Percentiles rank a stretch among this genome's conserved stretches.
phyloP scores from a whole-genome alignment of 2,888 invertebrate genomes.

The Erebia ligea region DNA sequence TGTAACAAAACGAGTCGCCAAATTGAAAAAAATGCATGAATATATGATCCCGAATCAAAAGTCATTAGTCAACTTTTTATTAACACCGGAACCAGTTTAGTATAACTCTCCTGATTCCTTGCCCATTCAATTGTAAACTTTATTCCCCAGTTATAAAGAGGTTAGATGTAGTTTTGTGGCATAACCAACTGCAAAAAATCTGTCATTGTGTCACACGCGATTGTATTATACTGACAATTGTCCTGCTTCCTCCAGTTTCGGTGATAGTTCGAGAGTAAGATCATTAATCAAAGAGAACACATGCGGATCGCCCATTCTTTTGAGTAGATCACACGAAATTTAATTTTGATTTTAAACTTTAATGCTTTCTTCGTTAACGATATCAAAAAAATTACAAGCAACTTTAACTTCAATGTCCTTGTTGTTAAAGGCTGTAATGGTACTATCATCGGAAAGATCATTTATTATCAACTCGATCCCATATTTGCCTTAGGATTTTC shows the following conservation, averaged over 20 bases:
- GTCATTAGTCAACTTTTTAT: constrained; percentile 82
- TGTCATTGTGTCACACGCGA: constrained; percentile 60
- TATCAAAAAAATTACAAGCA: constrained; percentile 45
- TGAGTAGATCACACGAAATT: constrained; percentile 70
- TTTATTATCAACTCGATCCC: constrained; percentile 69
- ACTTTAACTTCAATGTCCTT: constrained; percentile 46
- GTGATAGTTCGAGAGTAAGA: constrained; percentile 71
- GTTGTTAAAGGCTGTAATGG: constrained; percentile 49
- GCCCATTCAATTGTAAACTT: constrained; percentile 45
- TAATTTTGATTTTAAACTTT: constrained; percentile 71
- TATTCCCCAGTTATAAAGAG: constrained; percentile 45
- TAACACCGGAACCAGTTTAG: constrained; percentile 36
- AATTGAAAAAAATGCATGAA: constrained; percentile 72
- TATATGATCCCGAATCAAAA: constrained; percentile 79
- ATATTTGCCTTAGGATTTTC: constrained; percentile 80
- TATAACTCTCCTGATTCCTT: not conserved
- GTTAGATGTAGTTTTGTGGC: constrained; percentile 4
- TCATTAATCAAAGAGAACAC: constrained; percentile 77
- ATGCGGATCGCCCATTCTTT: constrained; percentile 69
- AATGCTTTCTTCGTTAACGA: constrained; percentile 64
- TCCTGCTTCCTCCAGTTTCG: constrained; percentile 60
- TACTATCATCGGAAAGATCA: constrained; percentile 53
- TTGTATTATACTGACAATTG: constrained; percentile 67
- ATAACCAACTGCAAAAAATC: constrained; percentile 38
- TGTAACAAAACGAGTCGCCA: constrained; percentile 75